Evolutionary conservation across 2,113 vertebrate genomes (phyloP), one percentile per base, ranked within the genome.

Genomic region (Brevimyrus niger): DNA sequence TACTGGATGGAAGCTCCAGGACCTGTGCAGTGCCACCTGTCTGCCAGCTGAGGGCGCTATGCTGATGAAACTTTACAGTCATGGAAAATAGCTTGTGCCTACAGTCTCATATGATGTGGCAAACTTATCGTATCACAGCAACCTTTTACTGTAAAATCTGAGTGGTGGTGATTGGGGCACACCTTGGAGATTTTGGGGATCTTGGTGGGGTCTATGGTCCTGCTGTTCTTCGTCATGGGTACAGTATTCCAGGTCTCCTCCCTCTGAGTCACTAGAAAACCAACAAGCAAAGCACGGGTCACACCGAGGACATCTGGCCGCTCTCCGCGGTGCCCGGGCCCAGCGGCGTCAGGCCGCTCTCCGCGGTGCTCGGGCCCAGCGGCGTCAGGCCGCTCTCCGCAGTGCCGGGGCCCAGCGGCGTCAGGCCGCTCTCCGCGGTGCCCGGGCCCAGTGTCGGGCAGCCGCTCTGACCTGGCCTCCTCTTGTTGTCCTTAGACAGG

Each of bases 171-270:
- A 61, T n/a, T 61, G 21, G 0, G 21, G 2, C 38, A 48, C 47
- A 99, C 98, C 97, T 99, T 99, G 89, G 98, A 98, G 95, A 99
- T 99, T 95, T 99, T 99, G 94, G 98, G 96, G 94, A 99, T 98
- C 95, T 99, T 99, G 92, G 95, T 96, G 91, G 98, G 98, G 95
- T 99, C 98, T 88, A 99, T 97, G 89, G 98, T 98, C 87, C 98
- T 96, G 94, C 97, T 99, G 93, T 97, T 99, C 94, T 99, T 99
- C 23, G 97, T 96, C 93, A 98, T 96, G 90, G 99, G 98, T 91
- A 99, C 98, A 88, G 97, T 98, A 94, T 97, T 99, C 98, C 98
- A 99, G 61, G 97, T 98, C 94, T 99, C 98, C 0, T 98, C 97
- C 93, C 98, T 96, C 84, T 95, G 96, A 69, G 96, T 96, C 42